These are phyloP conservation scores for Kryptopterus vitreolus DNA, from an alignment of 2,797 vertebrate species.

Conservation along the genomic window DNA sequence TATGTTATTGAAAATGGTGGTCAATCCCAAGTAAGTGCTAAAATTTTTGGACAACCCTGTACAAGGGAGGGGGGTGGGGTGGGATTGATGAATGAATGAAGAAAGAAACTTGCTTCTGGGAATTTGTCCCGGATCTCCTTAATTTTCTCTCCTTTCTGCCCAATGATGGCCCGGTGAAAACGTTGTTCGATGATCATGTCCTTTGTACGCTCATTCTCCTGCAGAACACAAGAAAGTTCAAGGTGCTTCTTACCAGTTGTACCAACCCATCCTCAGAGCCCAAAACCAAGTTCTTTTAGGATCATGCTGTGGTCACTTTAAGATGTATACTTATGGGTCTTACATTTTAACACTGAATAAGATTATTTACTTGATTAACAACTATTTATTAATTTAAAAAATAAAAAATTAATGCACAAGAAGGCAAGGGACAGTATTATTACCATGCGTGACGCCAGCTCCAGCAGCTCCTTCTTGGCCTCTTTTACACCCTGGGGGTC, in stretches of 20 bases:
- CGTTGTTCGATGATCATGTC: slow-evolving; percentile 98
- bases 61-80: too few species aligned
- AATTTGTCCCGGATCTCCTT: slow-evolving; percentile 98
- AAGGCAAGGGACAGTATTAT: slow-evolving; percentile 47
- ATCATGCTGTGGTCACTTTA: background rate
- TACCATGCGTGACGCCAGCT: slow-evolving; percentile 97
- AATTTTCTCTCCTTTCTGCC: slow-evolving; percentile 97
- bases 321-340: too few species aligned
- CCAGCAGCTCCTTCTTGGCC: slow-evolving; percentile 97
- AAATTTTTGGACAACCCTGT: too few species aligned
- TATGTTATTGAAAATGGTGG: too few species aligned
- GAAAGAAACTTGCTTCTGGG: slow-evolving; percentile 81
- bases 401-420: background rate
- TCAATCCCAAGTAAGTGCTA: too few species aligned
- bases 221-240: slow-evolving; percentile 40
- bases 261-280: slow-evolving; percentile 31
- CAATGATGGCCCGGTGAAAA: slow-evolving; percentile 98
- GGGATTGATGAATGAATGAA: background rate
- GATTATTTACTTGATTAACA: background rate
- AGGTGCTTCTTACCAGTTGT: slow-evolving; percentile 29
- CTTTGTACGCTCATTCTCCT: slow-evolving; percentile 99
- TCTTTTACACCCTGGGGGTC: slow-evolving; percentile 98
- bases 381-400: too few species aligned
- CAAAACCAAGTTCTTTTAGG: background rate
- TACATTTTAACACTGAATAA: background rate